Evolutionary conservation across 92 coral and sea anemone species (phyloP), one percentile per base, ranked within the genome.

Genomic region (Porites rus): DNA sequence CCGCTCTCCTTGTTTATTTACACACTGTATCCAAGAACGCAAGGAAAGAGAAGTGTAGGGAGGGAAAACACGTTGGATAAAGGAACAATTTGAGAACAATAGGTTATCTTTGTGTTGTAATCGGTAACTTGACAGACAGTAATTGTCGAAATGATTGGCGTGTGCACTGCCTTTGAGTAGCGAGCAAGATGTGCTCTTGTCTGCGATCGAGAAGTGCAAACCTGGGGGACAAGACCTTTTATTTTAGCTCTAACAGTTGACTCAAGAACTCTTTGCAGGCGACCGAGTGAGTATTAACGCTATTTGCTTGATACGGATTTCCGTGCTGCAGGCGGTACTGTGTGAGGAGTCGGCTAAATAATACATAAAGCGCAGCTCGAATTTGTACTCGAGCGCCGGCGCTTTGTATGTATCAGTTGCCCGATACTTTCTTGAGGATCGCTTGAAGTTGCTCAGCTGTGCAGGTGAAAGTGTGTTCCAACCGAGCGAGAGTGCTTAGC

Each of bases 81-180:
- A 65, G 80, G 72, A 74, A 83, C 80, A 73, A 80, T 83, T 73
- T 83, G 73, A 73, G 74, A 92, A 93, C 96, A 93, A 90, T 90
- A 90, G 92, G 90, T 90, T 92, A 92, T 94, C 94, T 79, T 65
- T 77, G 82, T 91, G 91, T 67, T 74, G 85, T 92, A 91, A 93
- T 93, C 96, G 69, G 87, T 73, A 52, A 80, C 89, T 76, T 91
- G 96, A 94, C 97, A 87, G 90, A 85, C 87, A 72, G 87, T 94
- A 92, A 94, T 94, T 94, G 97, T 89, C 86, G 80, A 50, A 53
- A 73, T 94, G 97, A 92, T 92, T 94, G 97, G 95, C 93, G 87
- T 92, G 71, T 81, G 91, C 64, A 65, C 24, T 51, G 74, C 80
- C 73, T 83, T 38, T 73, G 63, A 75, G 76, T 58, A 75, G 73